Evolutionary conservation across 1,140 invertebrate genomes (phyloP), one percentile per base, ranked within the genome.

Genomic region (Hormaphis cornu): DNA sequence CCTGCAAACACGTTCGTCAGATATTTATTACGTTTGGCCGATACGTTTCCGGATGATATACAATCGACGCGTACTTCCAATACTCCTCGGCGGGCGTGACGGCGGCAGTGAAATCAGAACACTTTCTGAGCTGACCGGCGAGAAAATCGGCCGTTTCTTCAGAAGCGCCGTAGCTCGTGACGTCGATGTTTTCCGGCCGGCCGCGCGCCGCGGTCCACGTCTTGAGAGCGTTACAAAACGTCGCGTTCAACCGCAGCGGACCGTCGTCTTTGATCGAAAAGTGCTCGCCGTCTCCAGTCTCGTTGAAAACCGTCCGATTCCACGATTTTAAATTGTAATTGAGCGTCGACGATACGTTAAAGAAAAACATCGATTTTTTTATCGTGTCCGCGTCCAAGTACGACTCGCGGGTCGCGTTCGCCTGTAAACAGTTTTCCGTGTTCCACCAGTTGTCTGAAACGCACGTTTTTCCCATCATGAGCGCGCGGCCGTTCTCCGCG

Each of bases 61-160:
- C 24, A 18, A 24, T 20, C 5, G 12, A 22, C 4, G 50, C 61
- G 44, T 78, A 86, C 84, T 85, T 82, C 78, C 84, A 85, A 76
- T 81, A 86, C 78, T 86, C 84, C 75, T 86, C 84, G 1, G 85
- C 83, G 3, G 84, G 80, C 1, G 84, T 80, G 3, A 66, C 35
- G 3, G 70, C 35, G 3, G 70, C 20, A 33, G 50, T 40, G 10
- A 37, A 46, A 22, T 63, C 48, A 3, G 48, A 50, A 24, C 61
- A 66, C 16, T 66, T 33, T 37, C 9, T 4, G 18, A 28, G 44
- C 7, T 50, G 40, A 30, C 33, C n/a, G 3, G 20, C 24, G 10
- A 66, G 10, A 22, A 50, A 28, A 6, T 35, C 18, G 18, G 8
- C 10, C 14, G 20, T 8, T 20, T 18, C 8, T 2, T 14, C 5